These are phyloP conservation scores for Pectinophora gossypiella DNA, from an alignment of 1,140 invertebrate genomes.

Conservation along the genomic window DNA sequence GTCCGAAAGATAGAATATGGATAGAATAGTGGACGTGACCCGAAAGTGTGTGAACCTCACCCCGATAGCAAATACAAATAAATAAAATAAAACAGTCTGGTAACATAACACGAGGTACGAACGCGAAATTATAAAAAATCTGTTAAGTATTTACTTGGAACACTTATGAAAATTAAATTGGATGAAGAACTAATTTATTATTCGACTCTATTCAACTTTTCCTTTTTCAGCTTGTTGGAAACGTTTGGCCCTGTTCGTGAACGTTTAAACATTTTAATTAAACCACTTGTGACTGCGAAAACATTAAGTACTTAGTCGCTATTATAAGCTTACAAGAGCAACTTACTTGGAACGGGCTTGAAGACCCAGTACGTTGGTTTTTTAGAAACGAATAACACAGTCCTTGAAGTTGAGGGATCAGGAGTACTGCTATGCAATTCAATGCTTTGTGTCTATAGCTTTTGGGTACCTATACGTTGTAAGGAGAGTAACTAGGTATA, in stretches of 20 bases:
- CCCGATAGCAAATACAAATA: too few species aligned
- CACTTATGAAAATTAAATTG: background rate
- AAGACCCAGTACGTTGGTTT: background rate
- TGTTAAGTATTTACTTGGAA: too few species aligned
- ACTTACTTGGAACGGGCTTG: background rate
- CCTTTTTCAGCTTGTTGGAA: slow-evolving; percentile 7
- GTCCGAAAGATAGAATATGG: too few species aligned
- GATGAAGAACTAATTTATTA: background rate
- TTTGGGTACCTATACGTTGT: background rate
- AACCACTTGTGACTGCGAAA: slow-evolving; percentile 32
- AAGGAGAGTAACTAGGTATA: background rate
- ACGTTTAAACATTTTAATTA: slow-evolving; percentile 50
- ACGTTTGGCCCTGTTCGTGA: slow-evolving; percentile 23
- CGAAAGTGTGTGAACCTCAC: too few species aligned
- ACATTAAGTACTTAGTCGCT: slow-evolving; percentile 25
- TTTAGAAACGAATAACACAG: background rate
- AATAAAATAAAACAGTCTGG: too few species aligned
- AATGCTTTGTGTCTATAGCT: background rate
- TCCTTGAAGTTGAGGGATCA: background rate
- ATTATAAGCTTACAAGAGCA: background rate
- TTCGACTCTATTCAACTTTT: background rate
- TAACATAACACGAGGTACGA: too few species aligned
- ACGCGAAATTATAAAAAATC: too few species aligned
- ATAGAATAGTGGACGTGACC: too few species aligned
- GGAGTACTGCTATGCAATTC: background rate